A percentile compares a stretch with the other conserved stretches of the same genome.
Conservation (phyloP, 2,888 invertebrate species). For the Hydropsyche betteni region DNA sequence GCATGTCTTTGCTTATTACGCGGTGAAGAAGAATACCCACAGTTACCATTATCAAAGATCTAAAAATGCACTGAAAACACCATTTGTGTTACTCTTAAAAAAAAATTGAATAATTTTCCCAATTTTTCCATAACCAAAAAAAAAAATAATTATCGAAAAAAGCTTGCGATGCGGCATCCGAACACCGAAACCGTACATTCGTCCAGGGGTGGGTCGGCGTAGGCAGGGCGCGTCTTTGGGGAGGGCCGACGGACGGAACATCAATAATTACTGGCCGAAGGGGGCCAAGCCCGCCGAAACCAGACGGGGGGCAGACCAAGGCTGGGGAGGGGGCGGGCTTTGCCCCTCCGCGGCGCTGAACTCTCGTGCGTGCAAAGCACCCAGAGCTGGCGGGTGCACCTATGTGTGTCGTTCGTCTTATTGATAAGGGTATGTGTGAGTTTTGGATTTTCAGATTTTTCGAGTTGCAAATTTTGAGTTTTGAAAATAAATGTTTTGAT, state of each 20-base stretch:
- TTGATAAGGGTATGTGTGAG: background rate
- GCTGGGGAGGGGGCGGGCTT: slow-evolving; percentile 56
- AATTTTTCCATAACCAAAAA: too few species aligned
- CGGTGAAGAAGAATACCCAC: too few species aligned
- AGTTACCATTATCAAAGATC: too few species aligned
- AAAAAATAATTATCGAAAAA: too few species aligned
- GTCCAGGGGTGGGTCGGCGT: slow-evolving; percentile 25
- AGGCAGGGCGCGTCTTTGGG: slow-evolving; percentile 45
- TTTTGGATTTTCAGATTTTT: too few species aligned
- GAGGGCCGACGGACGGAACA: slow-evolving; percentile 51
- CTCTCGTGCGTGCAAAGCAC: slow-evolving; percentile 52
- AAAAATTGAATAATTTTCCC: too few species aligned
- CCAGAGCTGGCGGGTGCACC: slow-evolving; percentile 13
- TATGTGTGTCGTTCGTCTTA: background rate
- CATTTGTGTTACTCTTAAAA: too few species aligned
- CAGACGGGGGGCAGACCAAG: slow-evolving; percentile 44
- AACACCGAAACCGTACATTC: slow-evolving; percentile 19
- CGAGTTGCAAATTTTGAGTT: too few species aligned
- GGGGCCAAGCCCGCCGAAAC: slow-evolving; percentile 45
- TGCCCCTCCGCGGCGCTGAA: slow-evolving; percentile 58
- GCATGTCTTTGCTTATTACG: too few species aligned
- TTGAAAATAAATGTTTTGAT: too few species aligned
- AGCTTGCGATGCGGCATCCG: background rate
- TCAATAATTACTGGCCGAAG: slow-evolving; percentile 52
- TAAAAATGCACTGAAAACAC: too few species aligned